phyloP scores from a whole-genome alignment of 2,888 invertebrate species.

The Plemyria rubiginata region DNA sequence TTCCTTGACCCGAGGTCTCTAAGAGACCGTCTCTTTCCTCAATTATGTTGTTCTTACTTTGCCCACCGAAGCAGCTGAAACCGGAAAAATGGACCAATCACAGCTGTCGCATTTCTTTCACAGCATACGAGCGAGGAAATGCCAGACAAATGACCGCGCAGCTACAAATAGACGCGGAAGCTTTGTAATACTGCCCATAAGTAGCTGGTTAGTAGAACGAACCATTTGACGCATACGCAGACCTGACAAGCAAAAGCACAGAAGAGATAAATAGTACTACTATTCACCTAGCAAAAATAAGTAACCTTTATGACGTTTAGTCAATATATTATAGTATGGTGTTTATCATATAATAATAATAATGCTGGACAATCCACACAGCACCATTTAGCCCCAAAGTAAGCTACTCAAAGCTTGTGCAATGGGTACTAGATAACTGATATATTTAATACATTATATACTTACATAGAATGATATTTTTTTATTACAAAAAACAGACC shows the following conservation, averaged over 20 bases:
- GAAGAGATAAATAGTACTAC: too few species aligned
- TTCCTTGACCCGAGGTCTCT: too few species aligned
- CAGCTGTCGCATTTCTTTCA: not conserved
- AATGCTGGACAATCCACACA: too few species aligned
- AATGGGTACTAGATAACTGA: too few species aligned
- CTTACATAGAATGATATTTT: too few species aligned
- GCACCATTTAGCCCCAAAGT: too few species aligned
- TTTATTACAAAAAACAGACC: too few species aligned
- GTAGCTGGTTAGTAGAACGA: slow-evolving; percentile 1
- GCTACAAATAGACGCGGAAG: slow-evolving; percentile 30
- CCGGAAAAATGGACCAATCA: not conserved
- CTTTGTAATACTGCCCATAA: slow-evolving; percentile 12
- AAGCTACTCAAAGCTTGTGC: too few species aligned
- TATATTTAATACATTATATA: too few species aligned
- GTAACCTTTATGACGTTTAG: not conserved
- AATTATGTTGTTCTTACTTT: slow-evolving; percentile 1
- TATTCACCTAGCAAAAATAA: too few species aligned
- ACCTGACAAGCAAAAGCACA: not conserved
- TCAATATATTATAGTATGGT: too few species aligned
- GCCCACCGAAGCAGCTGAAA: not conserved
- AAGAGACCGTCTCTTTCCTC: not conserved
- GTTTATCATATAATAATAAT: too few species aligned
- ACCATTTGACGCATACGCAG: not conserved
- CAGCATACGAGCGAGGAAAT: slow-evolving; percentile 8
- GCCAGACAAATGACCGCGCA: slow-evolving; percentile 21